Base-by-base conservation (phyloP, 2,113 vertebrate species). In the Mixornis gularis region DNA sequence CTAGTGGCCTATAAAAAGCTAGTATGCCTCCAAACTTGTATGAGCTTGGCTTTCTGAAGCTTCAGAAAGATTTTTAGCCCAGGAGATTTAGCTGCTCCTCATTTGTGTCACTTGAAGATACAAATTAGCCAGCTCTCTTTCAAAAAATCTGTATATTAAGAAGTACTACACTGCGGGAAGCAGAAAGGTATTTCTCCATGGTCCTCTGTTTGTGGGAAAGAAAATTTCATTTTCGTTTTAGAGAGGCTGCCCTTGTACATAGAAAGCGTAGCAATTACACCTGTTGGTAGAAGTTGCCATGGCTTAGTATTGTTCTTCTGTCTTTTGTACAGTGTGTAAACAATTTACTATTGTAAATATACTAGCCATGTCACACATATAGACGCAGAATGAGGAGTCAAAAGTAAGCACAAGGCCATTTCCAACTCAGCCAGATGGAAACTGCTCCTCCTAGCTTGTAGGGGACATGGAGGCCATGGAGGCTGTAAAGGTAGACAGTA, bases 381-480 rank as follows among this genome's bases (percentile, higher is more conserved):
- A 34, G 30, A 19, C 0, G 1, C 3, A 60, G 30, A 48, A 5
- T 7, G 12, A 76, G 19, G 8, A 55, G 7, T 22, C 29, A 30
- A 29, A 52, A 20, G 0, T 1, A 76, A 53, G 9, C 0, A 0
- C 17, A 38, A 25, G 24, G 27, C 10, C 1, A 1, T n/a, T 85
- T 64, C 20, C 22, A 76, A 1, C 5, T 80, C 38, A 70, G 10
- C 6, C 0, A 1, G 30, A 49, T 44, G 18, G 41, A 69, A 46
- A 17, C 18, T 63, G 12, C 13, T 64, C 32, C 24, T 17, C 6
- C 22, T 22, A 22, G 24, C 25, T 85, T 78, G 44, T 20, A 27
- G 24, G 16, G 36, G 7, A 43, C 6, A 6, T 4, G 4, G 8
- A 10, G 6, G 4, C 2, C 1, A 1, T 2, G 53, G 8, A 68